Percentiles rank a stretch among this genome's conserved stretches.
phyloP scores from a whole-genome alignment of 2,797 vertebrate genomes.

The Gymnothorax reevesii region DNA sequence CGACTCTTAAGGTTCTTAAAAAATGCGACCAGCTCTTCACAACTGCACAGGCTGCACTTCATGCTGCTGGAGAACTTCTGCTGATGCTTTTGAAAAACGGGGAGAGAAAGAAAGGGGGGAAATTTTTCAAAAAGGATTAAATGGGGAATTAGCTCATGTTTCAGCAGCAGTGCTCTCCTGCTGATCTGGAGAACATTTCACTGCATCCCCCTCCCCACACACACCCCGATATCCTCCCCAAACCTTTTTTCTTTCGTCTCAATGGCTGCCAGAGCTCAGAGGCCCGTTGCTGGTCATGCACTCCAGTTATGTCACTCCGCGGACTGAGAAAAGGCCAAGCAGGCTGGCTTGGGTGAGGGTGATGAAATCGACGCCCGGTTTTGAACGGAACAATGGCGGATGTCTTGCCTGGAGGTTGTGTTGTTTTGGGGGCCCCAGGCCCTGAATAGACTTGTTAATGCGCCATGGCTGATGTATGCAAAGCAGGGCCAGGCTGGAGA shows the following conservation, averaged over 20 bases:
- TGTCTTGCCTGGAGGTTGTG: conserved; percentile 78
- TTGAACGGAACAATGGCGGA: conserved; percentile 78
- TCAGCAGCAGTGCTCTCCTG: conserved; percentile 67
- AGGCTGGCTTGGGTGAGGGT: conserved; percentile 64
- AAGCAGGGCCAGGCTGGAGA: conserved; percentile 74
- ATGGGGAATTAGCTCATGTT: conserved; percentile 72
- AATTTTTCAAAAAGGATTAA: conserved; percentile 72
- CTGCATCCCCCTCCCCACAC: conserved; percentile 52
- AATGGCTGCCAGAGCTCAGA: conserved; percentile 66
- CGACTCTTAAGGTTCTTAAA: conserved; percentile 67
- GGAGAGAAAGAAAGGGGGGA: conserved; percentile 53
- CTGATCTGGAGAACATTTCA: conserved; percentile 72
- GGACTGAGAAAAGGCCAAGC: conserved; percentile 71
- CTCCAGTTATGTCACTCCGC: conserved; percentile 66
- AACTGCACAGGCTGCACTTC: conserved; percentile 50
- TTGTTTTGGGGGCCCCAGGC: conserved; percentile 76
- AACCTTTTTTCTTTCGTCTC: conserved; percentile 63
- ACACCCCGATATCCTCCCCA: conserved; percentile 44
- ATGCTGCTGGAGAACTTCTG: conserved; percentile 61
- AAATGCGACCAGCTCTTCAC: conserved; percentile 65
- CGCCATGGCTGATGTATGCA: conserved; percentile 86
- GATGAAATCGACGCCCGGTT: conserved; percentile 74
- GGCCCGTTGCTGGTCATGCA: conserved; percentile 68
- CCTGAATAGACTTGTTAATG: conserved; percentile 97
- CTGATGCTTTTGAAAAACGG: conserved; percentile 60